Evolutionary conservation across 2,888 invertebrate species (phyloP).

Genomic region (Zonitis immaculata): DNA sequence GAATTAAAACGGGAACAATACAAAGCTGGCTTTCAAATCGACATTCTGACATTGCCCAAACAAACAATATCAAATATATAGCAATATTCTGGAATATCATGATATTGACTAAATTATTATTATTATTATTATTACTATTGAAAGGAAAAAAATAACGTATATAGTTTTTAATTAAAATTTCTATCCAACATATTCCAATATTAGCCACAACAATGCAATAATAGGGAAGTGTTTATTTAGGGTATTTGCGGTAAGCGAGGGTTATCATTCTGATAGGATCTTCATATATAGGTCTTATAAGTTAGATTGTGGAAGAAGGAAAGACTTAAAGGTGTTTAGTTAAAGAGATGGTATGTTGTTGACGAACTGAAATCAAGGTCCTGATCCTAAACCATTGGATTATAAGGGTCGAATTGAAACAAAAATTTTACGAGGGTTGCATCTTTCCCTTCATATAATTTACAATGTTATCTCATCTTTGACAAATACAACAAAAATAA

Average conservation of each 20-base stretch:
- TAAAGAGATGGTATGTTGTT: conserved; percentile 31
- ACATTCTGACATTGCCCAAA: background rate
- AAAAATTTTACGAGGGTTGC: conserved; percentile 18
- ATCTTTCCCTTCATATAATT: too few relatives aligned
- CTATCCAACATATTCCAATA: too few relatives aligned
- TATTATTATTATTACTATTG: too few relatives aligned
- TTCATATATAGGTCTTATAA: too few relatives aligned
- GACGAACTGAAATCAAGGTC: conserved; percentile 37
- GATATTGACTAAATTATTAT: too few relatives aligned
- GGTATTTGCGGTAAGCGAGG: conserved; percentile 29
- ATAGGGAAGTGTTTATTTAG: conserved; percentile 38
- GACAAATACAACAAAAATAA: conserved; percentile 12
- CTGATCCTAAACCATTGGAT: conserved; percentile 31
- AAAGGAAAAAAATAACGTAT: background rate
- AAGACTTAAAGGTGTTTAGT: conserved; percentile 23
- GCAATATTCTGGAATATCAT: too few relatives aligned
- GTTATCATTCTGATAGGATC: conserved; percentile 29
- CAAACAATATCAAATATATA: background rate
- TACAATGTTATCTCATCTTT: conserved; percentile 19
- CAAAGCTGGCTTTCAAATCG: background rate
- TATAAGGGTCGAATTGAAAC: conserved; percentile 35
- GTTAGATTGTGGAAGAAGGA: background rate
- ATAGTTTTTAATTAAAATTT: too few relatives aligned
- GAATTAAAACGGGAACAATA: background rate
- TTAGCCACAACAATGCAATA: conserved; percentile 35